Conservation (phyloP, 92 coral and sea anemone genomes). For the Parazoanthus atlanticus region DNA sequence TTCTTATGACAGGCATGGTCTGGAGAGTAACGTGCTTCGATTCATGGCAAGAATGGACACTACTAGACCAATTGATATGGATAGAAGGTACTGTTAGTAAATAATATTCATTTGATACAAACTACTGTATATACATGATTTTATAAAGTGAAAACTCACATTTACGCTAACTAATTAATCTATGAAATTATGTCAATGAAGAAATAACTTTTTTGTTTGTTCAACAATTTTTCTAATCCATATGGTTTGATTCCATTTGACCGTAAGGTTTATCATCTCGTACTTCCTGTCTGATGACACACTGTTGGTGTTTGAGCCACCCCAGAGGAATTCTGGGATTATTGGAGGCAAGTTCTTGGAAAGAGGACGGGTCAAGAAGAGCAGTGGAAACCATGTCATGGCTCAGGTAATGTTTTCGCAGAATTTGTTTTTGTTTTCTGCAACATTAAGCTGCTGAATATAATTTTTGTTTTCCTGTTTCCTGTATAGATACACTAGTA, state of each 20-base stretch:
- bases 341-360: slow-evolving; percentile 97
- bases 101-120: no score
- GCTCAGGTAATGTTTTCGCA: slow-evolving; percentile 67
- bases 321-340: slow-evolving; percentile 96
- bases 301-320: slow-evolving; percentile 94
- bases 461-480: no score
- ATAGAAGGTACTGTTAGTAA: slow-evolving; percentile 59
- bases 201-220: no score
- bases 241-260: background rate
- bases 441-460: no score
- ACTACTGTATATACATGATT: no score
- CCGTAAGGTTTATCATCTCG: slow-evolving; percentile 80
- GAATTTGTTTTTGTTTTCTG: background rate
- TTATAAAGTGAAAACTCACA: background rate
- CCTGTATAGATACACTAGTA: no score
- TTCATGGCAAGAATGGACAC: slow-evolving; percentile 95
- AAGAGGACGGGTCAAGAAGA: slow-evolving; percentile 84
- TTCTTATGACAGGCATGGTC: slow-evolving; percentile 73
- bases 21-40: slow-evolving; percentile 97
- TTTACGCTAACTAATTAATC: background rate
- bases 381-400: slow-evolving; percentile 66
- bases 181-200: no score
- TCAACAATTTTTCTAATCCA: background rate
- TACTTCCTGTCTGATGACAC: slow-evolving; percentile 98
- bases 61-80: slow-evolving; percentile 92